Percentiles rank a stretch among this genome's conserved stretches.
These are phyloP conservation scores for Caenorhabditis becei DNA, from an alignment of 2,888 invertebrate genomes.

Conservation along the genomic window DNA sequence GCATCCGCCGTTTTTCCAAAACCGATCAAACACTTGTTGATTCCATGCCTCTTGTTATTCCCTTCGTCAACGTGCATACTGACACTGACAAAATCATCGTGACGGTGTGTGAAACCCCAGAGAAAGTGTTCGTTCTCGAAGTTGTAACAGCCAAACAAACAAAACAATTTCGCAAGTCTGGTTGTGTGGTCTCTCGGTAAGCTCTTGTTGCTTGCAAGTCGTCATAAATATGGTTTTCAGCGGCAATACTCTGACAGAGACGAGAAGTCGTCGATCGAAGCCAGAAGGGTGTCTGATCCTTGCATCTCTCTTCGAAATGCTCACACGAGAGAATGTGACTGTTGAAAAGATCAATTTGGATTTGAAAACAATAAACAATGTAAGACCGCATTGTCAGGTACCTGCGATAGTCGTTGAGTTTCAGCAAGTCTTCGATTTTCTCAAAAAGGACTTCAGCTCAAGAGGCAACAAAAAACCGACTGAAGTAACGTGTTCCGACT, in stretches of 20 bases:
- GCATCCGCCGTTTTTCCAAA: slow-evolving; percentile 12
- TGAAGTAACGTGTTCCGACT: no score
- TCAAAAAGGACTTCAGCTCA: no score
- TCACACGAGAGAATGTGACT: neutral
- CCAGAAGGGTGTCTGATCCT: neutral
- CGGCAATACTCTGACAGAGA: no score
- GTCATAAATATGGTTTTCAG: no score
- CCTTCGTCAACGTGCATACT: slow-evolving; percentile 19
- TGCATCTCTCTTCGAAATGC: neutral
- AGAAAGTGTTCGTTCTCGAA: neutral
- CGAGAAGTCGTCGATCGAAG: no score
- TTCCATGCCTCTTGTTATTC: neutral
- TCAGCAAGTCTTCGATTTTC: no score
- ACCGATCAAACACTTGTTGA: slow-evolving; percentile 22
- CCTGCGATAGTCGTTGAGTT: no score
- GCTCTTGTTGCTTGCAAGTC: neutral
- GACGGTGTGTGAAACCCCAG: slow-evolving; percentile 4
- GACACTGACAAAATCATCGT: slow-evolving; percentile 8
- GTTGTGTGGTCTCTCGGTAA: neutral
- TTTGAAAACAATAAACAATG: no score
- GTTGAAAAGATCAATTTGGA: no score
- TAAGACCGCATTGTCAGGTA: no score
- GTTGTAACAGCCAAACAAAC: neutral
- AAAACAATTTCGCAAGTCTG: neutral
- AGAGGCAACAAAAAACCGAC: no score